Base-by-base conservation (phyloP, 2,888 invertebrate species). In the Orthosia gracilis region DNA sequence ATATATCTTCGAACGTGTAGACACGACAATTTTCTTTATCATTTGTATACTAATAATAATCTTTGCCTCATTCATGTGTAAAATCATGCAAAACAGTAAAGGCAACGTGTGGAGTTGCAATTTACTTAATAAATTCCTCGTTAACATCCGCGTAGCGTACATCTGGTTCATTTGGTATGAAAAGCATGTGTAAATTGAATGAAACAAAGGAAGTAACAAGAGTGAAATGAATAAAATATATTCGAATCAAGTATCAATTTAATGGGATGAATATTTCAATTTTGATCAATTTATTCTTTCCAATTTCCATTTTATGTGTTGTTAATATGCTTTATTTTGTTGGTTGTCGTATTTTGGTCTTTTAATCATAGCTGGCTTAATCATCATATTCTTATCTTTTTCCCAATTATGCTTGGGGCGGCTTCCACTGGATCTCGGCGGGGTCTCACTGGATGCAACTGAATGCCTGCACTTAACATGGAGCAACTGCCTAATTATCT, bases 111-210 rank as follows among this genome's bases (percentile, higher is more conserved):
- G 13, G 49, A 70, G 61, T 62, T 65, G 58, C 65, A 70, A 71
- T 85, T 76, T 82, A 68, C 68, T 61, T 70, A 54, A 76, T 70
- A 65, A 58, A 70, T 82, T 80, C 64, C 13, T 31, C 31, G 80
- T 76, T 75, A 31, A 54, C 66, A 69, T 69, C 69, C 80, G 66
- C n/a, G 26, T 57, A 52, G 26, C 45, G 57, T 57, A 71, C 65
- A 69, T 70, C 47, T 74, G 23, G 13, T 26, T 68, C 54, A 66
- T 69, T 84, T 67, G 2, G 21, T 59, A 71, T 72, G 64, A 55
- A 85, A 82, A 82, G 71, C 64, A 66, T 76, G 71, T 82, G 45
- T 52, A 69, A 77, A 85, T 82, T 61, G 50, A 69, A 77, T 71
- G 23, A n/a, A 59, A 78, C 78, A 68, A 57, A 67, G 66, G 75